Conservation (phyloP, 2,797 vertebrate genomes). For the Orientallactaga sibirica region DNA sequence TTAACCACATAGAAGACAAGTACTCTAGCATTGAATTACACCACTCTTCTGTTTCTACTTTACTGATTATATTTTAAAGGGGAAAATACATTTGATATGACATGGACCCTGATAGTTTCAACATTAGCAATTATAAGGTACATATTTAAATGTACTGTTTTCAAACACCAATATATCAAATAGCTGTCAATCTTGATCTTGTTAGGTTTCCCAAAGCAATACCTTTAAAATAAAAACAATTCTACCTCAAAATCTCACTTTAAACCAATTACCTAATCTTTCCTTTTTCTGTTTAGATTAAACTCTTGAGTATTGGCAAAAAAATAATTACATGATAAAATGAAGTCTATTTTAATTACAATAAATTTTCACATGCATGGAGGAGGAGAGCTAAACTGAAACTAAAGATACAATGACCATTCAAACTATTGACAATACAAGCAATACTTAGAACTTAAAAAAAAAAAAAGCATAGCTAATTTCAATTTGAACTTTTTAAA, state of each 20-base stretch:
- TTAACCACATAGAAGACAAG: not conserved
- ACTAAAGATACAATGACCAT: conserved; percentile 5
- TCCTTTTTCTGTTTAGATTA: not conserved
- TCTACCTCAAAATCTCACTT: not conserved
- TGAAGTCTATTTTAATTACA: not conserved
- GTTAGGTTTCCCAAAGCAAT: not conserved
- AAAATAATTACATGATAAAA: conserved; percentile 49
- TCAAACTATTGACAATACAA: not conserved
- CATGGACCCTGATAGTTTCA: not conserved
- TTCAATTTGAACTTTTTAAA: not conserved
- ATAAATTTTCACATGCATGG: not conserved
- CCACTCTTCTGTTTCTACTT: not conserved
- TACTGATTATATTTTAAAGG: not conserved
- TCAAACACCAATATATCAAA: conserved; percentile 24
- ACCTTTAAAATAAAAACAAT: conserved; percentile 20
- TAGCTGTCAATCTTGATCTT: conserved; percentile 17
- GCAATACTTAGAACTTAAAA: not conserved
- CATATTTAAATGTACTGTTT: not conserved
- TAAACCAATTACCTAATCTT: conserved; percentile 15
- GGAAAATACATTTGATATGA: conserved; percentile 22
- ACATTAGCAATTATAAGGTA: too few species aligned
- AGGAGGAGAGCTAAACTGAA: not conserved
- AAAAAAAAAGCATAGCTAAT: not conserved
- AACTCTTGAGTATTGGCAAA: not conserved
- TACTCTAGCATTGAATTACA: not conserved